Evolutionary conservation across 2,797 vertebrate genomes (phyloP).

Genomic region (Melanotaenia trifasciata): DNA sequence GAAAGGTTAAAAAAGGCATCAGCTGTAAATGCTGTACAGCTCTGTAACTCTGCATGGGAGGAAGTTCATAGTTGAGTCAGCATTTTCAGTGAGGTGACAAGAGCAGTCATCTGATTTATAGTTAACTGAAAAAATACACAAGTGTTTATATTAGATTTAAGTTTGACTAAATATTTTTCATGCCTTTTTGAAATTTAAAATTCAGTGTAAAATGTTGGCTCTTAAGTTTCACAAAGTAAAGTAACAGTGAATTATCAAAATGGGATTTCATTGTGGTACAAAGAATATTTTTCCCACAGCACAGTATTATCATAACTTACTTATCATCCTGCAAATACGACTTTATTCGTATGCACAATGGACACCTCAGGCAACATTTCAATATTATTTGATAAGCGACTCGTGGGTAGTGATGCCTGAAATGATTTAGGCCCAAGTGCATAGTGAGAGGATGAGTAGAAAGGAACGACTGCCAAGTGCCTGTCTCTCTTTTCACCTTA

Average conservation of each 20-base stretch:
- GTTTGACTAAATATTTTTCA: not conserved
- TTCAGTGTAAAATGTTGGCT: not conserved
- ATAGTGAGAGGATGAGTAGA: conserved; percentile 63
- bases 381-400: conserved; percentile 81
- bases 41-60: too few relatives aligned
- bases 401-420: conserved; percentile 82
- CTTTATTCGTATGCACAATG: conserved; percentile 79
- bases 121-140: too few relatives aligned
- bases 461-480: conserved; percentile 33
- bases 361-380: conserved; percentile 78
- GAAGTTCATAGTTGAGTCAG: too few relatives aligned
- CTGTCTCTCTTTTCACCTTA: conserved; percentile 44
- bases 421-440: conserved; percentile 79
- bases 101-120: too few relatives aligned
- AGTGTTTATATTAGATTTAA: not conserved
- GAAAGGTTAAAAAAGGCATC: too few relatives aligned
- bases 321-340: conserved; percentile 76
- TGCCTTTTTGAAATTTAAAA: conserved; percentile 1
- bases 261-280: conserved; percentile 53
- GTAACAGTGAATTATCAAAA: conserved; percentile 38
- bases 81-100: too few relatives aligned
- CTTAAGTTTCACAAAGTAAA: conserved; percentile 25
- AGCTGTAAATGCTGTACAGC: too few relatives aligned
- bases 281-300: conserved; percentile 46
- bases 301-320: conserved; percentile 60